Conservation (phyloP, 2,888 invertebrate genomes). For the Thecophora atra region DNA sequence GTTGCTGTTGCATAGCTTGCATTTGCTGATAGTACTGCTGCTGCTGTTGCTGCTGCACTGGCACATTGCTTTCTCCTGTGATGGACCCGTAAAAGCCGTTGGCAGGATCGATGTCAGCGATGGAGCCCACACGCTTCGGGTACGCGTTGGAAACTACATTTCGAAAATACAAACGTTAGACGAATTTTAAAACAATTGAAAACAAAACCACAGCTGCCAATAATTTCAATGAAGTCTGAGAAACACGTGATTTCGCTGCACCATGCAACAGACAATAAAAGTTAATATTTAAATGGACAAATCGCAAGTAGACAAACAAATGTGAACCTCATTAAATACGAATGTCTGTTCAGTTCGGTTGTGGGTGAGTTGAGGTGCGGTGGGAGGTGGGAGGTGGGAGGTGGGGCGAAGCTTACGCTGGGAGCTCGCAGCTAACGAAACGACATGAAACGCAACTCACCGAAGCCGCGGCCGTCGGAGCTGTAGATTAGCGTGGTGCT, state of each 20-base stretch:
- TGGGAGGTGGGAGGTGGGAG: background rate
- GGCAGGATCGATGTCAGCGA: slow-evolving; percentile 93
- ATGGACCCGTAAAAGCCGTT: slow-evolving; percentile 84
- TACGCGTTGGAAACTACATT: slow-evolving; percentile 65
- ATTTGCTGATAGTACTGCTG: slow-evolving; percentile 49
- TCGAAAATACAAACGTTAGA: no score
- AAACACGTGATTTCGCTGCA: no score
- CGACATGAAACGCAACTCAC: slow-evolving; percentile 64
- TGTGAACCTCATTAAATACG: no score
- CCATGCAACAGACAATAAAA: no score
- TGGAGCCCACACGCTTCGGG: slow-evolving; percentile 83
- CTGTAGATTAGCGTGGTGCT: slow-evolving; percentile 88
- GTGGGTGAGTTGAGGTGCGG: background rate
- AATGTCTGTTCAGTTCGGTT: no score
- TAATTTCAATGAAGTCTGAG: no score
- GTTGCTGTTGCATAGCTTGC: slow-evolving; percentile 46
- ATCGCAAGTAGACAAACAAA: no score
- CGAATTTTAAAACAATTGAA: no score
- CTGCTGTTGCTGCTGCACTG: slow-evolving; percentile 62
- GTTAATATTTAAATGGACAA: no score
- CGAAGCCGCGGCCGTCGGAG: slow-evolving; percentile 74
- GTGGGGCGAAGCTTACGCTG: background rate
- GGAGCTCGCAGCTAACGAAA: no score
- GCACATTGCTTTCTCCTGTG: slow-evolving; percentile 62
- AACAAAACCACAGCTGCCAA: no score